These are phyloP conservation scores for Lepidurus packardi DNA, from an alignment of 1,140 invertebrate genomes.

Conservation along the genomic window DNA sequence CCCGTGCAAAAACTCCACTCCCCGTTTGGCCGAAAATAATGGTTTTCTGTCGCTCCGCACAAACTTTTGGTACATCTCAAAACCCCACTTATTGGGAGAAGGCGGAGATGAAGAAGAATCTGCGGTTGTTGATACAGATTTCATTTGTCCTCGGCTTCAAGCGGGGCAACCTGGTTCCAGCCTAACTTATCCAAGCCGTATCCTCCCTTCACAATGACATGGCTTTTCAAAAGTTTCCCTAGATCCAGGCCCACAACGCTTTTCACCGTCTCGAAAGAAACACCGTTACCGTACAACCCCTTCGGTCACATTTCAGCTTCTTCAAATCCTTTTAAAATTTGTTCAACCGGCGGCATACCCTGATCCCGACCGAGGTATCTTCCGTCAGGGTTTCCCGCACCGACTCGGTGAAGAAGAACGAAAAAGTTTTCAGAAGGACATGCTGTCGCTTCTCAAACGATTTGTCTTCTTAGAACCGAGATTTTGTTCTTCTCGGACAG, in stretches of 20 bases:
- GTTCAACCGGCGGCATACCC: neutral
- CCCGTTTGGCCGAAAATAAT: neutral
- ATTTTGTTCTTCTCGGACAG: neutral
- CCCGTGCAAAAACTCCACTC: constrained; percentile 1
- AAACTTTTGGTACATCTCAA: constrained; percentile 3
- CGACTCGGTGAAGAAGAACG: neutral
- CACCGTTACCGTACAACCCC: neutral
- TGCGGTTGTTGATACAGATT: neutral
- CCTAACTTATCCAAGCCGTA: neutral
- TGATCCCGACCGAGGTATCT: neutral
- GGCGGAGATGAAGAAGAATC: neutral
- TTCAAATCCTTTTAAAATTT: neutral
- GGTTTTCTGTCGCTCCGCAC: constrained; percentile 4
- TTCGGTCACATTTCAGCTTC: constrained; percentile 5
- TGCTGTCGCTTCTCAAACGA: neutral
- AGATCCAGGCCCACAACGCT: neutral
- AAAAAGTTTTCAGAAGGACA: neutral
- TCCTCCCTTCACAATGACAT: neutral
- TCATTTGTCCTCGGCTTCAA: neutral
- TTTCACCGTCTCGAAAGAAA: neutral
- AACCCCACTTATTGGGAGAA: neutral
- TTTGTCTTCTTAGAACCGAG: neutral
- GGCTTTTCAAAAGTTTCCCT: neutral
- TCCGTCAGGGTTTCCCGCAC: neutral
- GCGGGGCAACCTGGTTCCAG: neutral